Conservation (phyloP, 2,113 vertebrate genomes). For the Salminus brasiliensis region DNA sequence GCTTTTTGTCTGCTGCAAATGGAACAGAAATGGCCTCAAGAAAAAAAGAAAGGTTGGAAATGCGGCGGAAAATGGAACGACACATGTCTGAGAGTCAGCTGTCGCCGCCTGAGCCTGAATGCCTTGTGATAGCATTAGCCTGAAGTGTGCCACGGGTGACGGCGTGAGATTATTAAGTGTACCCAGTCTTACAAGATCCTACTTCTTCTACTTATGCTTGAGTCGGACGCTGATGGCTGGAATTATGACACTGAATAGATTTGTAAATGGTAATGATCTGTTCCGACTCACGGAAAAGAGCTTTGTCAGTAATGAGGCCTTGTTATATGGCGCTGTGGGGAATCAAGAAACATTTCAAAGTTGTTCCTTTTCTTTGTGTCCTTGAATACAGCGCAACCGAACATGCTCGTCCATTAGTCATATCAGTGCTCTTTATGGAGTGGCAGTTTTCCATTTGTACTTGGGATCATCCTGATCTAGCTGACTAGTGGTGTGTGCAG, state of each 20-base stretch:
- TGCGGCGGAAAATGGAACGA: not conserved
- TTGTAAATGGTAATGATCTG: not conserved
- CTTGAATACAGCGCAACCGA: not conserved
- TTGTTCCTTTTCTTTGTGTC: not conserved
- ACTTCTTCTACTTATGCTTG: not conserved
- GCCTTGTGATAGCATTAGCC: not conserved
- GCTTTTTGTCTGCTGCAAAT: not conserved
- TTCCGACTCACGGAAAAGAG: not conserved
- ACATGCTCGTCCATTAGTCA: not conserved
- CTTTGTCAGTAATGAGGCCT: not conserved
- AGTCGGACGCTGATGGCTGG: not conserved
- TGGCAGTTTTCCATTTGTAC: not conserved
- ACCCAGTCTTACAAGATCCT: not conserved
- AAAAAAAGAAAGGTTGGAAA: not conserved
- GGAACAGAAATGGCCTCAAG: not conserved
- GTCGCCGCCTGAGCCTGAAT: not conserved
- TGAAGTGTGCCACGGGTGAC: not conserved
- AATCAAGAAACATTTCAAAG: too few relatives aligned
- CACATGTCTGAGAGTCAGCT: not conserved
- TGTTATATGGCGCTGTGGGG: not conserved
- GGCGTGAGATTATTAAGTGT: not conserved
- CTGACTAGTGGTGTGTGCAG: not conserved
- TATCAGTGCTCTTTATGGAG: not conserved
- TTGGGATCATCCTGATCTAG: not conserved
- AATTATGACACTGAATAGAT: not conserved